phyloP scores from a whole-genome alignment of 2,797 vertebrate genomes.

The Falco concolor region DNA sequence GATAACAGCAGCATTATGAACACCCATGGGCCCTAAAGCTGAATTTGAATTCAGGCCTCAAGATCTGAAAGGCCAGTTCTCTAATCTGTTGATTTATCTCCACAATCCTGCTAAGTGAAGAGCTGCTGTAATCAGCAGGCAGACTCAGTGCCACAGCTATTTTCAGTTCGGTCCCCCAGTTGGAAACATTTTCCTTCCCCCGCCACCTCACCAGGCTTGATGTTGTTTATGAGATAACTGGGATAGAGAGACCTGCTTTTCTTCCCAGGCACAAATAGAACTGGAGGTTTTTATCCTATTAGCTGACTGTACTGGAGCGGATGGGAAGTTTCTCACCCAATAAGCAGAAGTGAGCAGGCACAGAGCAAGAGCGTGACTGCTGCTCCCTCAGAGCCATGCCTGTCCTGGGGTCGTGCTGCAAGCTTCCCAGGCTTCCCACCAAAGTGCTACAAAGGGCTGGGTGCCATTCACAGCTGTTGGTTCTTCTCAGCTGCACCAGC shows the following conservation, averaged over 20 bases:
- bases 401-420: neutral
- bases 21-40: neutral
- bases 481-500: neutral
- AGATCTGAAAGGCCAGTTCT: neutral
- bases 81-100: neutral
- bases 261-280: neutral
- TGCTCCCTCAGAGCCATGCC: neutral
- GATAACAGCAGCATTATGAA: neutral
- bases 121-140: constrained; percentile 33
- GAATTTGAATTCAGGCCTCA: neutral
- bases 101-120: neutral
- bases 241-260: neutral
- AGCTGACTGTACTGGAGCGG: neutral
- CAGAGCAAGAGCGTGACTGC: neutral
- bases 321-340: neutral
- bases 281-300: neutral
- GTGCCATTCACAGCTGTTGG: neutral
- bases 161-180: constrained; percentile 12
- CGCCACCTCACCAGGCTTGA: neutral
- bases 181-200: constrained; percentile 8
- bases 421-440: neutral
- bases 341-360: neutral
- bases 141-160: constrained; percentile 22
- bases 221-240: neutral
- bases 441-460: neutral